phyloP scores from a whole-genome alignment of 2,113 vertebrate genomes.

The Alethe castanea region DNA sequence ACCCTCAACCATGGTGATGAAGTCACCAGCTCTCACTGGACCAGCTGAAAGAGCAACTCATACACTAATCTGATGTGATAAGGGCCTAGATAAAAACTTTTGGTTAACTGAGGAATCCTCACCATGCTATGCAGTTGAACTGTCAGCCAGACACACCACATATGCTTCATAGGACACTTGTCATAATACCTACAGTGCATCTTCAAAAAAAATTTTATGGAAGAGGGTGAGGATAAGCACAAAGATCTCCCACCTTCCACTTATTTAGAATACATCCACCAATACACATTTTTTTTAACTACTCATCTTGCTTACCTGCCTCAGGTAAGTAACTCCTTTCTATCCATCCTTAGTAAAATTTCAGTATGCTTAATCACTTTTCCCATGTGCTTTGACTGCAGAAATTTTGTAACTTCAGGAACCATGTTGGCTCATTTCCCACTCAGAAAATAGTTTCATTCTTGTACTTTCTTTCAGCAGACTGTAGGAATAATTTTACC shows the following conservation, averaged over 20 bases:
- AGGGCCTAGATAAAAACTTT: neutral
- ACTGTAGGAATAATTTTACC: neutral
- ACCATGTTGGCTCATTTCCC: neutral
- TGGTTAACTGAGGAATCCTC: neutral
- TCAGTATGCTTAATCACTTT: neutral
- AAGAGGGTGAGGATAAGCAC: neutral
- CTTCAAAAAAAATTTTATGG: neutral
- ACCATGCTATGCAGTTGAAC: neutral
- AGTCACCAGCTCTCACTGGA: neutral
- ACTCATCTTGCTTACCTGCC: neutral
- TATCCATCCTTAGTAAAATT: neutral
- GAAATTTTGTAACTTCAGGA: neutral
- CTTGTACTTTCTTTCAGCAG: neutral
- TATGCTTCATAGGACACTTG: neutral
- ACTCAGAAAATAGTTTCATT: neutral
- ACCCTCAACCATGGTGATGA: fast-evolving
- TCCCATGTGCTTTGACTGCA: neutral
- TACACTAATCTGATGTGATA: neutral
- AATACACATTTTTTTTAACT: neutral
- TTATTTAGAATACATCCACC: neutral
- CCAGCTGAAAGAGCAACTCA: neutral
- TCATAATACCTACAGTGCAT: neutral
- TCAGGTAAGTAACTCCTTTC: neutral
- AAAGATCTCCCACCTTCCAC: neutral
- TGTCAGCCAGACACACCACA: fast-evolving